Evolutionary conservation across 2,113 vertebrate species (phyloP).

Genomic region (Callospermophilus lateralis): DNA sequence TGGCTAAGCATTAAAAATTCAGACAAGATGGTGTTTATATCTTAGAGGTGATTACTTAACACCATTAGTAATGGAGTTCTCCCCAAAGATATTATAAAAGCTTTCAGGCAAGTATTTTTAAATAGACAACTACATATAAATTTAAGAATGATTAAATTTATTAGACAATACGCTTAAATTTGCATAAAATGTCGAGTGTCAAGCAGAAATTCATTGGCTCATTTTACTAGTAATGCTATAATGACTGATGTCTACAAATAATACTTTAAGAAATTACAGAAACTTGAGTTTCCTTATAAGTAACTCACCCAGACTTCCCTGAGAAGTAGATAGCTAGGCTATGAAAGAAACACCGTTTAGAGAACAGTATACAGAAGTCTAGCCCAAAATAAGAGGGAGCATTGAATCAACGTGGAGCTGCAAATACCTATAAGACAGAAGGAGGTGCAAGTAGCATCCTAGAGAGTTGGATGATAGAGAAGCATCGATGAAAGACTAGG

Average conservation of each 20-base stretch:
- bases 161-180: not conserved
- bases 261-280: not conserved
- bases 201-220: not conserved
- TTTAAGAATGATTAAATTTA: constrained; percentile 1
- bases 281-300: not conserved
- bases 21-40: not conserved
- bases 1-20: not conserved
- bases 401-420: not conserved
- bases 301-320: not conserved
- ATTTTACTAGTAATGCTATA: not conserved
- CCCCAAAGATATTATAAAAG: not conserved
- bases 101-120: not conserved
- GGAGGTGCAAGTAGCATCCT: not conserved
- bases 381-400: not conserved
- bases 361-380: not conserved
- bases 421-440: not conserved
- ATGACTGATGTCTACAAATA: not conserved
- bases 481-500: not conserved
- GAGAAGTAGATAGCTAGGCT: not conserved
- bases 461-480: not conserved
- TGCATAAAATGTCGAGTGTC: not conserved
- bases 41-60: not conserved
- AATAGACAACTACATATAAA: not conserved
- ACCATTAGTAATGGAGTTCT: not conserved
- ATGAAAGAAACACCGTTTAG: not conserved